Percentiles rank a stretch among this genome's conserved stretches.
These are phyloP conservation scores for Dermochelys coriacea DNA, from an alignment of 2,797 vertebrate genomes.

Conservation along the genomic window DNA sequence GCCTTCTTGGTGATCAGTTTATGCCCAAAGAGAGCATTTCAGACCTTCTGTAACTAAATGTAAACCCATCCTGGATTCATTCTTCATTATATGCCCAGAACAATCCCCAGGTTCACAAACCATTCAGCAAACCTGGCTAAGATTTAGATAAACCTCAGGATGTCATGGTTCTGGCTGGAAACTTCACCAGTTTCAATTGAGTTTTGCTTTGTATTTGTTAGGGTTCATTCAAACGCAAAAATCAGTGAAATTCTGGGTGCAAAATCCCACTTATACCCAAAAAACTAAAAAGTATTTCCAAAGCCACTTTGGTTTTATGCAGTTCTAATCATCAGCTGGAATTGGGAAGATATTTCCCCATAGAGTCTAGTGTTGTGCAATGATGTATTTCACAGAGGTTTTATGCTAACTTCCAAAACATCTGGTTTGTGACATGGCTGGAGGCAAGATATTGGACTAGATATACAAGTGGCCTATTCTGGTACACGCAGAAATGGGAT, in stretches of 20 bases:
- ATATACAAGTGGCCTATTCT: neutral
- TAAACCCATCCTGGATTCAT: neutral
- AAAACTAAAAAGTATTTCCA: neutral
- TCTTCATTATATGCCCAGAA: neutral
- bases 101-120: neutral
- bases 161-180: neutral
- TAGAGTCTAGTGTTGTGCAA: neutral
- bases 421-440: neutral
- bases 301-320: neutral
- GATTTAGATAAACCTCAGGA: neutral
- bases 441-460: neutral
- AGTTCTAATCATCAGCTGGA: rapidly evolving
- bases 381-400: neutral
- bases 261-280: neutral
- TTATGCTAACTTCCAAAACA: neutral
- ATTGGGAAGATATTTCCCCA: neutral
- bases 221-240: neutral
- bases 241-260: neutral
- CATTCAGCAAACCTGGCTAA: neutral
- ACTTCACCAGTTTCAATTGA: neutral
- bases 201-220: neutral
- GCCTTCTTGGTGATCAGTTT: neutral
- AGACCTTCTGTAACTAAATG: neutral
- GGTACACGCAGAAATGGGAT: neutral
- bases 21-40: neutral